phyloP scores from a whole-genome alignment of 2,113 vertebrate genomes.

The Salvator merianae region DNA sequence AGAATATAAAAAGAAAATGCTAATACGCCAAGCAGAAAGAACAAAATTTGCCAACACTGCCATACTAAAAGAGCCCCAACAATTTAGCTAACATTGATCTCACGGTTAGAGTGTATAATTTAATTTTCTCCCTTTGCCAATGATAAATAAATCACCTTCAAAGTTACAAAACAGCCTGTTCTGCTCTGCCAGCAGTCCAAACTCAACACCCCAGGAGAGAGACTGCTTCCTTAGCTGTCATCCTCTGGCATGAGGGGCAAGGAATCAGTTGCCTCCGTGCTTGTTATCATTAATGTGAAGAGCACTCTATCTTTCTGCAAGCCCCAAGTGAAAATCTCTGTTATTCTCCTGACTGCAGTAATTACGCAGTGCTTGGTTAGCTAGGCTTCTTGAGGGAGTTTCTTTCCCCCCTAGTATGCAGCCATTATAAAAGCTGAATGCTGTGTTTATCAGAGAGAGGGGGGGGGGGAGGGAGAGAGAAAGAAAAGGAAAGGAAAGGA shows the following conservation, averaged over 20 bases:
- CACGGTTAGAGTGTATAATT: conserved; percentile 40
- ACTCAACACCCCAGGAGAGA: background rate
- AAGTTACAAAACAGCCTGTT: conserved; percentile 27
- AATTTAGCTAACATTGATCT: background rate
- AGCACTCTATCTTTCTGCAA: rapidly evolving
- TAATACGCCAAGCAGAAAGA: conserved; percentile 40
- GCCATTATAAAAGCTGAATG: background rate
- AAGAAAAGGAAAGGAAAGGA: background rate
- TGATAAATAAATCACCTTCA: conserved; percentile 35
- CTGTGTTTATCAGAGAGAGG: background rate
- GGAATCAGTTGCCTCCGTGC: background rate
- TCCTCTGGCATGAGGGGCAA: conserved; percentile 25
- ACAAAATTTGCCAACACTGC: conserved; percentile 23
- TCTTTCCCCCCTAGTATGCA: background rate
- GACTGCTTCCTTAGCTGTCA: background rate
- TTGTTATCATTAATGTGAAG: background rate
- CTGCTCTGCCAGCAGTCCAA: conserved; percentile 22
- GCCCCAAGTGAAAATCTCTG: conserved; percentile 6
- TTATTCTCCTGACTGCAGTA: background rate
- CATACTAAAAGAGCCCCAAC: conserved; percentile 29
- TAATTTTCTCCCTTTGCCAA: conserved; percentile 47
- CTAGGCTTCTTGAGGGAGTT: background rate
- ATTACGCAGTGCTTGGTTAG: background rate
- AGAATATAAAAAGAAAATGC: conserved; percentile 58
- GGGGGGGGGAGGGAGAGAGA: no score